Percentiles rank a stretch among this genome's conserved stretches.
Evolutionary conservation across 1,140 invertebrate species (phyloP).

Genomic region (Brachionus koreanus): DNA sequence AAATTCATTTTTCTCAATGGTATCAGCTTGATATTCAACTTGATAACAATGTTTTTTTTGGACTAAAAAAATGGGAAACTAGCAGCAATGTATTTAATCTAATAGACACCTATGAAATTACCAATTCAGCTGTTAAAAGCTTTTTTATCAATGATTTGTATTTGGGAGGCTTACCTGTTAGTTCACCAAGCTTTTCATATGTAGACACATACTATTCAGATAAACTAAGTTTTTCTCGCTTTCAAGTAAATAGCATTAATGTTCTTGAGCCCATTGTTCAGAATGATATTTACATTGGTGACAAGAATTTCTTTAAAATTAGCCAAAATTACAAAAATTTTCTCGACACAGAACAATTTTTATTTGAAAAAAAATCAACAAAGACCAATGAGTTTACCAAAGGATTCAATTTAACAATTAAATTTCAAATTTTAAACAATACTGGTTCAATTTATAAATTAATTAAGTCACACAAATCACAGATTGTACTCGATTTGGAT

Average conservation of each 20-base stretch:
- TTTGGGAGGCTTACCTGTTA: background rate
- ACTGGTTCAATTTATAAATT: background rate
- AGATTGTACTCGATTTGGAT: background rate
- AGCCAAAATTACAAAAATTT: background rate
- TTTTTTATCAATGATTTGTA: background rate
- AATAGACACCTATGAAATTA: background rate
- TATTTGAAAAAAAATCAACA: background rate
- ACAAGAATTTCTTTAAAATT: background rate
- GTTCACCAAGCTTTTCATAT: background rate
- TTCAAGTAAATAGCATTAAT: background rate
- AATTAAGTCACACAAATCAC: background rate
- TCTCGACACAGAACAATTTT: background rate
- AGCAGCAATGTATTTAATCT: background rate
- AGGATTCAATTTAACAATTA: background rate
- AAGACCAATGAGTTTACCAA: background rate
- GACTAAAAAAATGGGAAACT: background rate
- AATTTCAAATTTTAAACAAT: background rate
- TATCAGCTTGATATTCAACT: background rate
- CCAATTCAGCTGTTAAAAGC: background rate
- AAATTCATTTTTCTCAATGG: background rate
- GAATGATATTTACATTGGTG: background rate
- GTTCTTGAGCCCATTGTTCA: background rate
- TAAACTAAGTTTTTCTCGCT: background rate
- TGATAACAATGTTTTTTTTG: background rate
- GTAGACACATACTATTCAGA: background rate